Conservation (phyloP, 2,797 vertebrate genomes). For the Onychomys arenicola region DNA sequence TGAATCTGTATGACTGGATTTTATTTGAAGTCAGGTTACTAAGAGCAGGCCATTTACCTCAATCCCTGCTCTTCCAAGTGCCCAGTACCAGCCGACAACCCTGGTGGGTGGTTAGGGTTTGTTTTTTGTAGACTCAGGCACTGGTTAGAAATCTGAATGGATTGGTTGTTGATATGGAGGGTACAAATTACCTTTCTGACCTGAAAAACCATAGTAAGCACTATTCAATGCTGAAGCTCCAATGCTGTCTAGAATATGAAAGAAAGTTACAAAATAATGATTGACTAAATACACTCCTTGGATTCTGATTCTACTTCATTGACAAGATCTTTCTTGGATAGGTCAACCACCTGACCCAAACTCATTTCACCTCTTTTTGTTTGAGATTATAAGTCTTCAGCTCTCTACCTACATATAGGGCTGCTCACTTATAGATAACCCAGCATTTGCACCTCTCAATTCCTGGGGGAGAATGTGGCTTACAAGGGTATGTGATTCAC, state of each 20-base stretch:
- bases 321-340: not conserved
- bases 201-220: not conserved
- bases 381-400: not conserved
- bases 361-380: not conserved
- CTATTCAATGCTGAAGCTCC: not conserved
- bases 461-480: not conserved
- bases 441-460: not conserved
- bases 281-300: constrained; percentile 8
- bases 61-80: not conserved
- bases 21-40: not conserved
- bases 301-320: not conserved
- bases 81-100: not conserved
- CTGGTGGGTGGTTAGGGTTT: not conserved
- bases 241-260: not conserved
- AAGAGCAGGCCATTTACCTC: not conserved
- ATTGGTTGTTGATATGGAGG: not conserved
- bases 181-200: not conserved
- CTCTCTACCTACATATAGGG: not conserved
- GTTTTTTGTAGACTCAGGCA: not conserved
- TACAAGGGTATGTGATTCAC: not conserved
- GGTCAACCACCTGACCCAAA: not conserved
- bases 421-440: not conserved
- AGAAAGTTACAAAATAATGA: not conserved
- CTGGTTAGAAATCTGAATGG: not conserved
- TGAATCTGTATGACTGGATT: not conserved